These are phyloP conservation scores for Mugil cephalus DNA, from an alignment of 2,113 vertebrate genomes.

Conservation along the genomic window DNA sequence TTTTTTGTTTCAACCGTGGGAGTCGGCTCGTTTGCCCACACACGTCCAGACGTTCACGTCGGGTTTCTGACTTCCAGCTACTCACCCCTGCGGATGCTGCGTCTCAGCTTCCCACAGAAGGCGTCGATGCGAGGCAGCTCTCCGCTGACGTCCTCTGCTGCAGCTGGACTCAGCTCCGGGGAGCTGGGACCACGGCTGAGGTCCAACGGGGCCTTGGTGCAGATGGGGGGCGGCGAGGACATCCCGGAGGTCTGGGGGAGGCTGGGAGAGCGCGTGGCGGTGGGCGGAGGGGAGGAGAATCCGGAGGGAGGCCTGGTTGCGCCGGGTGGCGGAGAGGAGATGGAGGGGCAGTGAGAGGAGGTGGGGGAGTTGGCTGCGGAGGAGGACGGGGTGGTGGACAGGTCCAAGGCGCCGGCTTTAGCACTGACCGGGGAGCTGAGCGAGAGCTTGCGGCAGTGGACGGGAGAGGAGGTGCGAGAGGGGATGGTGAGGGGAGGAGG, in stretches of 20 bases:
- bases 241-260: slow-evolving; percentile 75
- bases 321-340: slow-evolving; percentile 76
- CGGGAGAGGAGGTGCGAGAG: slow-evolving; percentile 92
- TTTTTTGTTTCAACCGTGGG: neutral
- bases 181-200: slow-evolving; percentile 89
- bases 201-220: slow-evolving; percentile 88
- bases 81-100: slow-evolving; percentile 91
- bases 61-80: slow-evolving; percentile 11
- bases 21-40: slow-evolving; percentile 14
- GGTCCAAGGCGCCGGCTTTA: slow-evolving; percentile 87
- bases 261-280: slow-evolving; percentile 64
- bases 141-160: slow-evolving; percentile 83
- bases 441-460: slow-evolving; percentile 92
- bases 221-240: slow-evolving; percentile 70
- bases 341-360: slow-evolving; percentile 80
- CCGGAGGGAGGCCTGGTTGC: slow-evolving; percentile 80
- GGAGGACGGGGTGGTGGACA: slow-evolving; percentile 80
- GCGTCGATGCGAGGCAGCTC: slow-evolving; percentile 89
- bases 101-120: slow-evolving; percentile 90
- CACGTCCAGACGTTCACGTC: slow-evolving; percentile 2
- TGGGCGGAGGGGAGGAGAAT: slow-evolving; percentile 69
- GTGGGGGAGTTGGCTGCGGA: slow-evolving; percentile 89
- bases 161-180: slow-evolving; percentile 87
- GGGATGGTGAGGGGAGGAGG: slow-evolving; percentile 90
- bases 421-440: slow-evolving; percentile 89